Evolutionary conservation across 2,797 vertebrate genomes (phyloP).

Genomic region (Helostoma temminkii): DNA sequence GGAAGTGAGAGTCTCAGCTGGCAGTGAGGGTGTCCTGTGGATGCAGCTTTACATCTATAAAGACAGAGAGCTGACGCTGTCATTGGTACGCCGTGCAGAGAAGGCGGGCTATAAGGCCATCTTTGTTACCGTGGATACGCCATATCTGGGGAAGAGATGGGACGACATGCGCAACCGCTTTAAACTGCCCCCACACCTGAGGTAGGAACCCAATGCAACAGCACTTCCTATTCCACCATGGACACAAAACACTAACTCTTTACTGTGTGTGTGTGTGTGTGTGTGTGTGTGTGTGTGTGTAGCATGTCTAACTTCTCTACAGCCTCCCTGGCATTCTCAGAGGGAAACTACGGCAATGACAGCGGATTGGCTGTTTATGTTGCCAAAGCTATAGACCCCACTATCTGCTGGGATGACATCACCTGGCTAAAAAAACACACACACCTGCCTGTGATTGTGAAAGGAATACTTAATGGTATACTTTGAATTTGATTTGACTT

Average conservation of each 20-base stretch:
- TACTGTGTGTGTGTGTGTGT: conserved; percentile 6
- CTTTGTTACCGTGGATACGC: conserved; percentile 95
- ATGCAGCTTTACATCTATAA: conserved; percentile 96
- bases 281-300: conserved; percentile 20
- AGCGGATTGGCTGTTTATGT: conserved; percentile 91
- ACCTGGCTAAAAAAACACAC: conserved; percentile 89
- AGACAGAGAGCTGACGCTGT: conserved; percentile 88
- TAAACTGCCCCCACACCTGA: conserved; percentile 92
- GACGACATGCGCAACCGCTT: conserved; percentile 94
- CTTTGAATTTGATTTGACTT: too few relatives aligned
- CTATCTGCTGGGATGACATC: conserved; percentile 90
- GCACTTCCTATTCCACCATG: not conserved
- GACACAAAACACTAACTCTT: not conserved
- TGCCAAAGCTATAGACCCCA: conserved; percentile 87
- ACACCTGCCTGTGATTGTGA: conserved; percentile 84
- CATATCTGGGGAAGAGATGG: conserved; percentile 90
- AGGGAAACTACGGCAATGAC: conserved; percentile 86
- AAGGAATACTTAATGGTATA: conserved; percentile 89
- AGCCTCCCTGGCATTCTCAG: conserved; percentile 89
- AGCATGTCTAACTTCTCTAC: conserved; percentile 95
- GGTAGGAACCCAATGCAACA: conserved; percentile 79
- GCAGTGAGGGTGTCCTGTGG: conserved; percentile 82
- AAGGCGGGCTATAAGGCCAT: conserved; percentile 89
- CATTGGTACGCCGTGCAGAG: conserved; percentile 90
- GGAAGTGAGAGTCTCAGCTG: conserved; percentile 85